Conservation (phyloP, 2,113 vertebrate genomes). For the Patagioenas fasciata region DNA sequence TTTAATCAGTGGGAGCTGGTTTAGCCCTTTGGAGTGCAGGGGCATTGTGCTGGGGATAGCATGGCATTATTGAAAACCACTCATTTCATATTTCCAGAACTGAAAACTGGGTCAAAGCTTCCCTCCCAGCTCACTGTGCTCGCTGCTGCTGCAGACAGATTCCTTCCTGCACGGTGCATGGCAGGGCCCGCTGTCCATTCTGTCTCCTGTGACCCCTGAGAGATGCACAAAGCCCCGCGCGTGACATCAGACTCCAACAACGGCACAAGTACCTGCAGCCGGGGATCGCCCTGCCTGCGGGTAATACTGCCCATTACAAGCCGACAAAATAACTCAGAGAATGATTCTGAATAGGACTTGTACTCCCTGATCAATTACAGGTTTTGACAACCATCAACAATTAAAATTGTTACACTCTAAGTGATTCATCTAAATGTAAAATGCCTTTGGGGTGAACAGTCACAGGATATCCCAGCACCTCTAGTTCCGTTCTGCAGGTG, state of each 20-base stretch:
- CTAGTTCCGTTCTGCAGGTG: neutral
- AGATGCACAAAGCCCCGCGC: neutral
- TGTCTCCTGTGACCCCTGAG: neutral
- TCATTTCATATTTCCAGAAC: slow-evolving; percentile 66
- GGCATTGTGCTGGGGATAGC: slow-evolving; percentile 12
- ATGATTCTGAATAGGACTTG: neutral
- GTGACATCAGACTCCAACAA: neutral
- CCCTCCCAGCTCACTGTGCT: neutral
- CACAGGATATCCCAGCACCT: neutral
- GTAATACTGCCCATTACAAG: neutral
- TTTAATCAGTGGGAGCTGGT: slow-evolving; percentile 40
- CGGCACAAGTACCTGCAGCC: neutral
- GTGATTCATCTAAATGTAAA: neutral
- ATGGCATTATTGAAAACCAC: slow-evolving; percentile 32
- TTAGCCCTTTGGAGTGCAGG: neutral
- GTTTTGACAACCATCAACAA: neutral
- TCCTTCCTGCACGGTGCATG: neutral
- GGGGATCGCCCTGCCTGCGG: neutral
- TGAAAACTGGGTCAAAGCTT: slow-evolving; percentile 63
- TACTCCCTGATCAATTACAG: neutral
- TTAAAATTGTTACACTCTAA: neutral
- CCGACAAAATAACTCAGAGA: neutral
- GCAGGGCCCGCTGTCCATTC: neutral
- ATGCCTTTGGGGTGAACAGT: neutral
- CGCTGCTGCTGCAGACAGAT: neutral